A percentile compares a stretch with the other conserved stretches of the same genome.
Evolutionary conservation across 1,140 invertebrate genomes (phyloP).

Genomic region (Bombus difficillimus): DNA sequence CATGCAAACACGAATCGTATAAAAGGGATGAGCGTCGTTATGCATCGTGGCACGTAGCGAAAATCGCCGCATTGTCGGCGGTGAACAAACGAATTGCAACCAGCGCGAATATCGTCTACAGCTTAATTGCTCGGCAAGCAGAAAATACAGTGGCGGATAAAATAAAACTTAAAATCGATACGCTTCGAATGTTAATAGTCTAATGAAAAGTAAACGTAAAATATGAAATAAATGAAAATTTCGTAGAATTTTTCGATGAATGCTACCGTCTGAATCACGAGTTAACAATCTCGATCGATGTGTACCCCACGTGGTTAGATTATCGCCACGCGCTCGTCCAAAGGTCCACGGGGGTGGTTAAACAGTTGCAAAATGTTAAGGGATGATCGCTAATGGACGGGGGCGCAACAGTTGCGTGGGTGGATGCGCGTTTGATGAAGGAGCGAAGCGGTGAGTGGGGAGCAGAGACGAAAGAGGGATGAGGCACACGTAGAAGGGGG

Average conservation of each 20-base stretch:
- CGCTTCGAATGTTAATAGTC: too few relatives aligned
- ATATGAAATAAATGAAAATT: background rate
- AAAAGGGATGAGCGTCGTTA: too few relatives aligned
- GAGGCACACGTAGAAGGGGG: conserved; percentile 60
- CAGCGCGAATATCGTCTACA: background rate
- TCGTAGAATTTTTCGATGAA: too few relatives aligned
- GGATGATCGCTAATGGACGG: conserved; percentile 65
- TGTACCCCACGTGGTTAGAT: conserved; percentile 53
- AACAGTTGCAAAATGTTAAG: conserved; percentile 61
- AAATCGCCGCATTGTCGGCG: background rate
- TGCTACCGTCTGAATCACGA: too few relatives aligned
- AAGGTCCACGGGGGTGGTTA: conserved; percentile 1
- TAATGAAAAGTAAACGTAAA: too few relatives aligned
- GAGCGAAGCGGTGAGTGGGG: conserved; percentile 47
- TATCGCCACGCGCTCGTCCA: conserved; percentile 17
- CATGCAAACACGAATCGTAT: background rate
- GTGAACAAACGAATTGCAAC: background rate
- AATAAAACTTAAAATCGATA: too few relatives aligned
- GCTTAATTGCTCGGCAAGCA: background rate
- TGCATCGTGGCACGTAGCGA: background rate
- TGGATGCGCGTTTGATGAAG: conserved; percentile 74
- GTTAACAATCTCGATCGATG: conserved; percentile 30
- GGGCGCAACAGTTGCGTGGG: conserved; percentile 78
- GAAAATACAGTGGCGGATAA: too few relatives aligned
- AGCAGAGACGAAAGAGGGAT: conserved; percentile 55